Evolutionary conservation across 1,140 invertebrate genomes (phyloP), one percentile per base, ranked within the genome.

Genomic region (Caerostris extrusa): DNA sequence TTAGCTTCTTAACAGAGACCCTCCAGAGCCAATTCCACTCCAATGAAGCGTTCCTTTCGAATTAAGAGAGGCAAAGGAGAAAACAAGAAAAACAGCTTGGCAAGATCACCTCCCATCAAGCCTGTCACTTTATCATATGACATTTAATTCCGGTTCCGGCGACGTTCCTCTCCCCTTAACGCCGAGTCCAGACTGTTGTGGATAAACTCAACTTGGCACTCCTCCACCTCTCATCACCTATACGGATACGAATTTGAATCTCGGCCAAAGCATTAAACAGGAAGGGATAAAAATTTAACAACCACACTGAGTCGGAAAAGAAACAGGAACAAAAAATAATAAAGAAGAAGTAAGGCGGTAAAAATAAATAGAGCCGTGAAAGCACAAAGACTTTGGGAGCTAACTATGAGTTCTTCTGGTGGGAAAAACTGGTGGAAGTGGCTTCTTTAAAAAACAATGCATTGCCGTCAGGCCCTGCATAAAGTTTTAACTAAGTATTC

Each of bases 401-500:
- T 83, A 83, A 83, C 82, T 83, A 83, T 55, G 82, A 58, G 82
- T 77, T 77, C 71, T 77, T 77, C 19, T 34, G 14, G 50, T 50
- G 19, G 53, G 50, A 77, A 10, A 34, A 77, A 77, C 10, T 3
- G 71, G 71, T 50, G 3, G 57, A 50, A 77, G 53, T 61, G 5
- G 50, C 50, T 88, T 64, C 50, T 64, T 88, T 53, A 53, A 91
- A n/a, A 91, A 91, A 91, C 69, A 91, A 81, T 81, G 71, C 61
- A 3, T 60, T 34, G 69, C 34, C 90, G 71, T 91, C 90, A 81
- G 64, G 34, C 14, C 64, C 60, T 56, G 61, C 58, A 56, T 82
- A 81, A 91, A 91, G 85, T 93, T 93, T 88, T 71, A 93, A 93
- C 92, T 88, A 77, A 88, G 92, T 93, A 93, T 77, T 93, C 60